These are phyloP conservation scores for Podargus strigoides DNA, from an alignment of 2,797 vertebrate genomes.

Conservation along the genomic window DNA sequence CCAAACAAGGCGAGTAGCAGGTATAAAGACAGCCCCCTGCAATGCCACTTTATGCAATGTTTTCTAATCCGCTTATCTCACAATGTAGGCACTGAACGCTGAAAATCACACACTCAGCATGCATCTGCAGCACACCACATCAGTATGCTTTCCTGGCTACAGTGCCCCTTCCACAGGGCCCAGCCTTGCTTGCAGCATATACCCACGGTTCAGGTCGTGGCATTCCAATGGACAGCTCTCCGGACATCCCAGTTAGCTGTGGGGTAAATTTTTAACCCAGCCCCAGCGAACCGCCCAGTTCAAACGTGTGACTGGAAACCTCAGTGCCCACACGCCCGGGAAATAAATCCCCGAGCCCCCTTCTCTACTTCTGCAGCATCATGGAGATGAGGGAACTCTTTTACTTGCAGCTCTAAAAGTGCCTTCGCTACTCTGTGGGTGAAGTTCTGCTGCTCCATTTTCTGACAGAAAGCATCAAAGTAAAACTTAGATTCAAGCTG, in stretches of 20 bases:
- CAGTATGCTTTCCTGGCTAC: neutral
- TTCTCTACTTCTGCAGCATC: neutral
- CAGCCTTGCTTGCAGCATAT: neutral
- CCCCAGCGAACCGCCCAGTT: neutral
- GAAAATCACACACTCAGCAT: conserved; percentile 54
- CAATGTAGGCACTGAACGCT: conserved; percentile 54
- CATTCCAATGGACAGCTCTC: neutral
- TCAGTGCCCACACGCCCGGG: neutral
- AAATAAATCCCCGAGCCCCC: neutral
- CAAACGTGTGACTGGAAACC: neutral
- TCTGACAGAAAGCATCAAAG: neutral
- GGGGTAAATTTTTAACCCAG: neutral
- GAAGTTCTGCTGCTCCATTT: neutral
- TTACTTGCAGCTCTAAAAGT: neutral
- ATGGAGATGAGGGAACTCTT: neutral
- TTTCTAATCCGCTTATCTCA: conserved; percentile 64
- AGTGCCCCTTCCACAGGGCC: neutral
- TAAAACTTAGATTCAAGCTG: neutral
- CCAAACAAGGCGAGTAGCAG: conserved; percentile 49
- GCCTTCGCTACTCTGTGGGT: rapidly evolving
- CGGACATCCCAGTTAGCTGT: neutral
- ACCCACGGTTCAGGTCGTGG: neutral
- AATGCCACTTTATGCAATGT: conserved; percentile 43
- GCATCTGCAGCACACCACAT: conserved; percentile 26
- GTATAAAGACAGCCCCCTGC: conserved; percentile 65